A percentile compares a stretch with the other conserved stretches of the same genome.
These are phyloP conservation scores for Erynnis tages DNA, from an alignment of 2,888 invertebrate genomes.

Conservation along the genomic window DNA sequence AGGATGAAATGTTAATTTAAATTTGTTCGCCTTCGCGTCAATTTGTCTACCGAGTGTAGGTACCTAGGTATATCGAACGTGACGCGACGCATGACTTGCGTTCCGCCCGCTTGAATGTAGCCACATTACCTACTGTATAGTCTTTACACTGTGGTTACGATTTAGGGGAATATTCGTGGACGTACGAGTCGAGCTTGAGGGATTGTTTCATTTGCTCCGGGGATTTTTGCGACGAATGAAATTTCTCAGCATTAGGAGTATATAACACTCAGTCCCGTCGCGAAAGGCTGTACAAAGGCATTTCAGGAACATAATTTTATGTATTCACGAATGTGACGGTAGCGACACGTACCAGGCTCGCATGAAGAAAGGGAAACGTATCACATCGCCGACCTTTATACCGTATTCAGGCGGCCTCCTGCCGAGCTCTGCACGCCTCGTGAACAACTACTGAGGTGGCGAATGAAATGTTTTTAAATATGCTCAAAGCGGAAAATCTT, in stretches of 20 bases:
- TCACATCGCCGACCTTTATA: slow-evolving; percentile 59
- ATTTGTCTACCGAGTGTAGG: too few species aligned
- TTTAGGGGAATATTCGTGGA: slow-evolving; percentile 42
- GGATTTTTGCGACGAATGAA: slow-evolving; percentile 11
- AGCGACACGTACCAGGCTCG: slow-evolving; percentile 50
- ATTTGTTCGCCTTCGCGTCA: too few species aligned
- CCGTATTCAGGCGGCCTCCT: slow-evolving; percentile 64
- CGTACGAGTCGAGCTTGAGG: slow-evolving; percentile 31
- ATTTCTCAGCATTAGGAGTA: background rate
- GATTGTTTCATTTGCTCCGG: slow-evolving; percentile 32
- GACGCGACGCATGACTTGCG: too few species aligned
- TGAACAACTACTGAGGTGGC: slow-evolving; percentile 59
- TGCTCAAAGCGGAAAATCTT: slow-evolving; percentile 40
- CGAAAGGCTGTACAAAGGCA: slow-evolving; percentile 15
- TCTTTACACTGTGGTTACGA: too few species aligned
- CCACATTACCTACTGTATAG: too few species aligned
- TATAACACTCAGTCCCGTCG: slow-evolving; percentile 13
- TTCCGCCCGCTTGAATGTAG: too few species aligned
- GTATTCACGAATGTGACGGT: slow-evolving; percentile 38
- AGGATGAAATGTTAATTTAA: too few species aligned
- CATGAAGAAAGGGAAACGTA: slow-evolving; percentile 63
- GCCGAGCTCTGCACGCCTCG: slow-evolving; percentile 57
- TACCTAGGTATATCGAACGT: too few species aligned
- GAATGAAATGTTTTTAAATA: slow-evolving; percentile 60
- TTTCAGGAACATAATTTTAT: slow-evolving; percentile 35